Evolutionary conservation across 2,888 invertebrate species (phyloP).

Genomic region (Nymphalis c-album): DNA sequence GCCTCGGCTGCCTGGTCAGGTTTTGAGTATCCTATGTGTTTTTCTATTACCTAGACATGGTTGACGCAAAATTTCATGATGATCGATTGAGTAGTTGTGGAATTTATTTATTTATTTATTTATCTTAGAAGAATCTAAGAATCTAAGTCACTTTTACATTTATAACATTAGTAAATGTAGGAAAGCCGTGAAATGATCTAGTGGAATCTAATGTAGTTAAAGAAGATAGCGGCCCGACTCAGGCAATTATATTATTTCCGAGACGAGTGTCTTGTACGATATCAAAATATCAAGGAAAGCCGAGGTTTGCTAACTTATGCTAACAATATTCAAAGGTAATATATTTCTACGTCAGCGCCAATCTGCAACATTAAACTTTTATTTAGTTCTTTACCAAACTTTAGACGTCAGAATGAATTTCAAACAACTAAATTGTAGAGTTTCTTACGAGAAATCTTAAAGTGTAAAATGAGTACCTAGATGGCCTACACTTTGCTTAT

Average conservation of each 20-base stretch:
- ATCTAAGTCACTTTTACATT: no score
- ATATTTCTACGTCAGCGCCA: constrained; percentile 40
- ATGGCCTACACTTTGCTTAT: constrained; percentile 39
- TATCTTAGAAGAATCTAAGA: no score
- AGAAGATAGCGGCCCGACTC: not conserved
- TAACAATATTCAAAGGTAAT: constrained; percentile 34
- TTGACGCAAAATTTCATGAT: no score
- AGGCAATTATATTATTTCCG: not conserved
- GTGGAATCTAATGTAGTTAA: no score
- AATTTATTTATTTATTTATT: no score
- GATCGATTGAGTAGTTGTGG: no score
- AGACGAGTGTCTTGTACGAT: constrained; percentile 4
- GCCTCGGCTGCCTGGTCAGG: no score
- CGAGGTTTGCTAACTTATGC: constrained; percentile 26
- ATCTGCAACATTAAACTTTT: constrained; percentile 58
- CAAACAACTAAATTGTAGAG: constrained; percentile 67
- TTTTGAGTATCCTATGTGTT: no score
- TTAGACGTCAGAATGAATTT: constrained; percentile 65
- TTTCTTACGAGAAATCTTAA: constrained; percentile 63
- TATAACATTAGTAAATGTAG: no score
- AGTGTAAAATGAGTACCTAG: constrained; percentile 22
- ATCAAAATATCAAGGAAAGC: constrained; percentile 4
- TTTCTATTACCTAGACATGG: no score
- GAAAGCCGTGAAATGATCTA: no score
- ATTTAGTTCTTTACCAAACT: constrained; percentile 58